Evolutionary conservation across 2,113 vertebrate species (phyloP).

Genomic region (Sminthopsis crassicaudata): DNA sequence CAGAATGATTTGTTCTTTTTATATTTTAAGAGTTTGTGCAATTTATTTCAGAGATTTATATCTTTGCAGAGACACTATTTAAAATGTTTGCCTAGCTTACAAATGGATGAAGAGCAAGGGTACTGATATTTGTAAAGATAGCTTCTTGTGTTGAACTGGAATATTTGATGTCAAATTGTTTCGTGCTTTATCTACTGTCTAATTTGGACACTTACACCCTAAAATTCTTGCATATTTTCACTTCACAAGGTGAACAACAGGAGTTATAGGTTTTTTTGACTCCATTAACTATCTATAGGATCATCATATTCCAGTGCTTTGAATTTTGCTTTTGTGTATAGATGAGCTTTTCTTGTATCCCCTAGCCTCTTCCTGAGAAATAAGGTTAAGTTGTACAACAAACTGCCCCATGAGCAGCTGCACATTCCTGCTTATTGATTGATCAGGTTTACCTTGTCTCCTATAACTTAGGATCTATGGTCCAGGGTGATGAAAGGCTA

Average conservation of each 20-base stretch:
- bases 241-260: neutral
- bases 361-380: neutral
- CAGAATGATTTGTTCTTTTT: constrained; percentile 27
- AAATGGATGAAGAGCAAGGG: constrained; percentile 33
- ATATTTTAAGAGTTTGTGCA: constrained; percentile 35
- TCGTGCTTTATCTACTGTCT: neutral
- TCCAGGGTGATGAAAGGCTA: neutral
- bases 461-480: neutral
- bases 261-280: neutral
- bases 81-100: constrained; percentile 18
- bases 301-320: neutral
- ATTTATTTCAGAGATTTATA: constrained; percentile 14
- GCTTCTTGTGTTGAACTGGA: constrained; percentile 20
- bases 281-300: neutral
- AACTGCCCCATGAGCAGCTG: neutral
- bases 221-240: neutral
- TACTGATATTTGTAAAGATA: constrained; percentile 21
- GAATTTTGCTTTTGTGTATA: neutral
- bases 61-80: constrained; percentile 25
- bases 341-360: neutral
- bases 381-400: neutral
- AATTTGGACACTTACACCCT: neutral
- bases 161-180: constrained; percentile 5
- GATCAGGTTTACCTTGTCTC: neutral
- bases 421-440: neutral